phyloP scores from a whole-genome alignment of 92 coral and sea anemone species.

The Epizoanthus fatuus region DNA sequence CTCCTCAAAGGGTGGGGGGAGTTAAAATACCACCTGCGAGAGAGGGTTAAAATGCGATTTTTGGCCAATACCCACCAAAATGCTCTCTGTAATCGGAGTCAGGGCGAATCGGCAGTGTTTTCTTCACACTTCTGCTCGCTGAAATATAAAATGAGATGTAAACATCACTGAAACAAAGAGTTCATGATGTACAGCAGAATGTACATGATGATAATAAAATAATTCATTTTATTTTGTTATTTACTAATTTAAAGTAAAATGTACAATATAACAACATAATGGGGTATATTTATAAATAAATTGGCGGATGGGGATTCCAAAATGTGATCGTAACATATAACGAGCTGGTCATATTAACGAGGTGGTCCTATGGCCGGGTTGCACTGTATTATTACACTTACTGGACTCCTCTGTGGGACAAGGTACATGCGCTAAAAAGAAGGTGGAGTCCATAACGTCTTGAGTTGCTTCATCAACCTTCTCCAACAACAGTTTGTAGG shows the following conservation, averaged over 20 bases:
- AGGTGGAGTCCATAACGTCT: constrained; percentile 80
- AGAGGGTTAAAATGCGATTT: too few species aligned
- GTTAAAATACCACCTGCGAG: too few species aligned
- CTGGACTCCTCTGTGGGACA: constrained; percentile 21
- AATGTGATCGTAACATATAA: not conserved
- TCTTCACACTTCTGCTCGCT: constrained; percentile 23
- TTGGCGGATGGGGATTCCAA: too few species aligned
- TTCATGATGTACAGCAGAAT: not conserved
- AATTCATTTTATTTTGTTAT: not conserved
- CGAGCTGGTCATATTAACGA: too few species aligned
- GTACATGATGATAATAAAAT: not conserved
- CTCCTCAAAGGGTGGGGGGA: too few species aligned
- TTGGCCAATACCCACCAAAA: constrained; percentile 3
- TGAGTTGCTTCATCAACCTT: constrained; percentile 68
- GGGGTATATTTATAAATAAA: too few species aligned
- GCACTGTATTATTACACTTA: not conserved
- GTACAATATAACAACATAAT: too few species aligned
- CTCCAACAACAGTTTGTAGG: constrained; percentile 62
- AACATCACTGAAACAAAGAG: not conserved
- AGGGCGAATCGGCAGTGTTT: not conserved
- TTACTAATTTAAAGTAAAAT: too few species aligned
- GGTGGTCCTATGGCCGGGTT: too few species aligned
- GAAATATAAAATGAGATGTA: not conserved
- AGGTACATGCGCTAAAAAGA: constrained; percentile 52
- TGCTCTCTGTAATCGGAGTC: not conserved